Conservation (phyloP, 2,113 vertebrate genomes). For the Catharus bicknelli region DNA sequence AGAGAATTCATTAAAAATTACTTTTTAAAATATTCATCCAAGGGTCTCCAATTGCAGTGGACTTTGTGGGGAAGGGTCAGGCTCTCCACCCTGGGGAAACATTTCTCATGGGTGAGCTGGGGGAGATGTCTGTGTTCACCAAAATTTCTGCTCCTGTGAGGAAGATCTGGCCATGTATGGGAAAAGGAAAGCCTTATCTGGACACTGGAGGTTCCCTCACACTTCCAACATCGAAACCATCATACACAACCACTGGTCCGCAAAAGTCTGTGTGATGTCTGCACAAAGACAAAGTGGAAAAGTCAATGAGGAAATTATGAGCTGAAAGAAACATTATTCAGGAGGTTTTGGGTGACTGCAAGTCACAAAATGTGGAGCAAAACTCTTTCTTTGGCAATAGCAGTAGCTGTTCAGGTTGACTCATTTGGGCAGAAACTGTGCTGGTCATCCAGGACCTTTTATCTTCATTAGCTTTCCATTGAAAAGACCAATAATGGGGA, state of each 20-base stretch:
- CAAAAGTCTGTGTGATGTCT: rapidly evolving
- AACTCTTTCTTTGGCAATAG: not conserved
- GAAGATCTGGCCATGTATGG: not conserved
- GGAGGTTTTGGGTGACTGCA: not conserved
- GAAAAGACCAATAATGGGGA: not conserved
- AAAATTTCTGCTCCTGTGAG: not conserved
- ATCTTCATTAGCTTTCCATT: not conserved
- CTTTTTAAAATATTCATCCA: not conserved
- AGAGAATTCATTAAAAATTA: not conserved
- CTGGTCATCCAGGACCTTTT: not conserved
- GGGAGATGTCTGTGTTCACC: not conserved
- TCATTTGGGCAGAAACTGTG: not conserved
- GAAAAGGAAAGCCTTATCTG: not conserved
- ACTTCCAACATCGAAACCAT: not conserved
- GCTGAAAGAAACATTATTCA: not conserved
- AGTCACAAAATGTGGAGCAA: not conserved
- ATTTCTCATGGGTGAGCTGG: not conserved
- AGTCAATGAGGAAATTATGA: not conserved
- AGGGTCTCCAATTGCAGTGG: not conserved
- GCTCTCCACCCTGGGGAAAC: not conserved
- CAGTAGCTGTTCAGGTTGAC: not conserved
- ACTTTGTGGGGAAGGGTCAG: rapidly evolving
- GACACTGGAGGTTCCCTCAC: not conserved
- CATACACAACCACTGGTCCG: not conserved
- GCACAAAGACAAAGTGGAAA: not conserved